Evolutionary conservation across 2,797 vertebrate species (phyloP).

Genomic region (Pseudomugil gertrudae): DNA sequence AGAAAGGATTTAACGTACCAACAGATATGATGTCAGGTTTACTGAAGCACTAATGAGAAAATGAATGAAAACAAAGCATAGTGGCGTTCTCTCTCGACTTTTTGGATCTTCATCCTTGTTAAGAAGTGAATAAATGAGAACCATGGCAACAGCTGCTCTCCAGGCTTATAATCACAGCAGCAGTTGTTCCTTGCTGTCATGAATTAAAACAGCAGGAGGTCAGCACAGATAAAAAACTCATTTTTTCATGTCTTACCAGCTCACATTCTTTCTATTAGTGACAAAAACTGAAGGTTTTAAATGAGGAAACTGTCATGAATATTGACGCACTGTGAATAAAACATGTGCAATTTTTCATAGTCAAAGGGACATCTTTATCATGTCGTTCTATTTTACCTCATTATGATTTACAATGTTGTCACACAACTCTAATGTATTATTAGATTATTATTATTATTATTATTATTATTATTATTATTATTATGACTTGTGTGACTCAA

Average conservation of each 20-base stretch:
- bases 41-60: neutral
- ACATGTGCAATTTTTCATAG: neutral
- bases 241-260: neutral
- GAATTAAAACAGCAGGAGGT: conserved; percentile 41
- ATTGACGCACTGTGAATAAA: neutral
- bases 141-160: conserved; percentile 35
- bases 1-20: neutral
- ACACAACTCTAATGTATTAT: too few species aligned
- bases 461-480: too few species aligned
- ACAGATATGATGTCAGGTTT: neutral
- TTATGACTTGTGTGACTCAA: too few species aligned
- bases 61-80: conserved; percentile 2
- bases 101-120: conserved; percentile 6
- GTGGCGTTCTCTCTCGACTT: neutral
- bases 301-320: neutral
- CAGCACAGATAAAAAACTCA: conserved; percentile 14
- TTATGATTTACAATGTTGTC: neutral
- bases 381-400: too few species aligned
- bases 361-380: neutral
- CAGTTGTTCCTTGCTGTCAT: conserved; percentile 19
- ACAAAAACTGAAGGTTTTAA: neutral
- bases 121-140: conserved; percentile 28
- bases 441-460: too few species aligned
- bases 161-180: conserved; percentile 9
- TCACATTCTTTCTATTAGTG: neutral